These are phyloP conservation scores for Mantis religiosa DNA, from an alignment of 2,888 invertebrate genomes.

Conservation along the genomic window DNA sequence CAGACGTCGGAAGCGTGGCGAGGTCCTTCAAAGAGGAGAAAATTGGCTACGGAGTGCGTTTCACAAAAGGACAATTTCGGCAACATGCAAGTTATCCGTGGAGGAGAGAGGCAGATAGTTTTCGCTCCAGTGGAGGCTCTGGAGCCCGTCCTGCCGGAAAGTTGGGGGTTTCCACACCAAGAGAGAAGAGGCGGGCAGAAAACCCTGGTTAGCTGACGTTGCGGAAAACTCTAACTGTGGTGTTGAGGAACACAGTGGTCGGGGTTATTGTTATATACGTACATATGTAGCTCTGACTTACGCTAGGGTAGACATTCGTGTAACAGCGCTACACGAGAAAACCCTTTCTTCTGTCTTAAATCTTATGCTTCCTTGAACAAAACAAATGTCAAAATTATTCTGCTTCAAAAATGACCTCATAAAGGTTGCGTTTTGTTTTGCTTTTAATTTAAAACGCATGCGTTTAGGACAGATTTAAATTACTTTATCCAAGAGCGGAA, in stretches of 20 bases:
- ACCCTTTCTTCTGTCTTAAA: no score
- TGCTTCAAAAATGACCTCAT: no score
- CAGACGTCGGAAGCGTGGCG: neutral
- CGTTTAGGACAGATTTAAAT: no score
- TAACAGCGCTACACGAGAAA: neutral
- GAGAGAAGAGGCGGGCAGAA: neutral
- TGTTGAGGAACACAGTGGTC: neutral
- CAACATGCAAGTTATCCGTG: neutral
- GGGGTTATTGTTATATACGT: neutral
- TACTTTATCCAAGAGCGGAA: no score
- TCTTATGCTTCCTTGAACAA: no score
- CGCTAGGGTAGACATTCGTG: neutral
- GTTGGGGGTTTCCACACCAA: conserved; percentile 6
- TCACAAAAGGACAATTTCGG: neutral
- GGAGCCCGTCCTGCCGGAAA: neutral
- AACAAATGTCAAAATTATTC: no score
- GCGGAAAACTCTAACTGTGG: conserved; percentile 6
- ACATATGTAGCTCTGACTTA: neutral
- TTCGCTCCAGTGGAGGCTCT: conserved; percentile 4
- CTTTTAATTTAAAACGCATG: no score
- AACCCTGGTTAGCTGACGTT: conserved; percentile 14
- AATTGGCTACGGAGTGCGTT: neutral
- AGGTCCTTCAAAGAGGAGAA: neutral
- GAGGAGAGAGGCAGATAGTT: neutral
- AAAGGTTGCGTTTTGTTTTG: no score